Conservation (phyloP, 2,888 invertebrate genomes). For the Hybos culiciformis region DNA sequence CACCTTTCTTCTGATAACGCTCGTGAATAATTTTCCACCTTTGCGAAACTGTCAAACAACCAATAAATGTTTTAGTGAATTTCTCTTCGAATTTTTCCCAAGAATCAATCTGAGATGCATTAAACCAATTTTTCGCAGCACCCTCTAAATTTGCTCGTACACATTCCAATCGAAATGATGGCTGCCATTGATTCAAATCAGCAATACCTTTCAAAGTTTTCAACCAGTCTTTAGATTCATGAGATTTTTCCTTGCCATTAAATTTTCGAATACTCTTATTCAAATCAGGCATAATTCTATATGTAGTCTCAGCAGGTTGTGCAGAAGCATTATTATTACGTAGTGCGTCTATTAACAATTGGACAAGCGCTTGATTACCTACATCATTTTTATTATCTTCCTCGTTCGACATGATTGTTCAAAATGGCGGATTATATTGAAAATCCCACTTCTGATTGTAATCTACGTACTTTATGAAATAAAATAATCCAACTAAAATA, state of each 20-base stretch:
- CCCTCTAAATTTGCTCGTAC: too few relatives aligned
- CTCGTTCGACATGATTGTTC: too few relatives aligned
- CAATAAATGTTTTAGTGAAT: constrained; percentile 3
- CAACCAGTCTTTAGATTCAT: constrained; percentile 10
- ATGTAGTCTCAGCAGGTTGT: too few relatives aligned
- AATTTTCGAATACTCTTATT: constrained; percentile 12
- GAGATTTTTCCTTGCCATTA: constrained; percentile 7
- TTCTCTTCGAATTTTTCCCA: constrained; percentile 5
- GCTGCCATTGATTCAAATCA: constrained; percentile 9
- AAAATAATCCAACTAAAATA: too few relatives aligned
- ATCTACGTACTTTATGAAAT: too few relatives aligned
- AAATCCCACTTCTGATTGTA: too few relatives aligned
- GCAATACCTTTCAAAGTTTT: constrained; percentile 8
- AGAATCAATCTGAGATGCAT: not conserved
- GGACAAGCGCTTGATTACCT: too few relatives aligned
- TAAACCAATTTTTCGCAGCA: constrained; percentile 6
- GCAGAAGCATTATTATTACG: too few relatives aligned
- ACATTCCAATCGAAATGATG: constrained; percentile 1
- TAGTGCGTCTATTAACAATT: too few relatives aligned
- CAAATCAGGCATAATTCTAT: constrained; percentile 13
- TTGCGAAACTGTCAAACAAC: not conserved
- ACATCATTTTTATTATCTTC: too few relatives aligned
- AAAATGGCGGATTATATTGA: too few relatives aligned
- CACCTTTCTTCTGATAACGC: constrained; percentile 2
- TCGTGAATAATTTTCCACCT: constrained; percentile 3